These are phyloP conservation scores for Amphiprion clarkii DNA, from an alignment of 2,797 vertebrate species.

Conservation along the genomic window DNA sequence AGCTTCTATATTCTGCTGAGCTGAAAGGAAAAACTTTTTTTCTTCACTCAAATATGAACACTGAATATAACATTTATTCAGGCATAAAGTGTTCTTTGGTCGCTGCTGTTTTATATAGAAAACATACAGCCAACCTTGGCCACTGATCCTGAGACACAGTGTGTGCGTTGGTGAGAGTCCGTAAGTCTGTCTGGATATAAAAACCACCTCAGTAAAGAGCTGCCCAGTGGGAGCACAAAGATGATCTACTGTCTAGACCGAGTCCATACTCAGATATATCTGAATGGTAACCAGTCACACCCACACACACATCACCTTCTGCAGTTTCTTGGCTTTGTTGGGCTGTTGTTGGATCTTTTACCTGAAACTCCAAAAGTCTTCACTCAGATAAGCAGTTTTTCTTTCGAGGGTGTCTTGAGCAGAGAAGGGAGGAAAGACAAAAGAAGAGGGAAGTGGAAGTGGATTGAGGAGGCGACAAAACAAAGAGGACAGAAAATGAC, in stretches of 20 bases:
- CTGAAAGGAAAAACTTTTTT: neutral
- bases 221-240: slow-evolving; percentile 17
- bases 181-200: slow-evolving; percentile 16
- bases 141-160: slow-evolving; percentile 25
- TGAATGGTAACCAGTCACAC: slow-evolving; percentile 17
- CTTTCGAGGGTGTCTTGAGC: slow-evolving; percentile 5
- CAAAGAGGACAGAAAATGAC: slow-evolving; percentile 6
- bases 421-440: neutral
- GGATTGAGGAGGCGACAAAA: neutral
- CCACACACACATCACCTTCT: neutral
- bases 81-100: slow-evolving; percentile 21
- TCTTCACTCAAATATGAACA: neutral
- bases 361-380: slow-evolving; percentile 31
- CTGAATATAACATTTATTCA: slow-evolving; percentile 17
- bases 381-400: slow-evolving; percentile 24
- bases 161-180: slow-evolving; percentile 7
- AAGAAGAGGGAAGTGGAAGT: neutral
- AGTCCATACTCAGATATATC: slow-evolving; percentile 16
- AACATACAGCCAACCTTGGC: slow-evolving; percentile 10
- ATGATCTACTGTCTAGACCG: slow-evolving; percentile 43
- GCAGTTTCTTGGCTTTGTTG: neutral
- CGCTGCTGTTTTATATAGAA: slow-evolving; percentile 21
- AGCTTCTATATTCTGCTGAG: neutral
- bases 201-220: slow-evolving; percentile 7
- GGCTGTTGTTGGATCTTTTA: neutral